Base-by-base conservation (phyloP, 2,113 vertebrate species). In the Circaetus cinerascens region DNA sequence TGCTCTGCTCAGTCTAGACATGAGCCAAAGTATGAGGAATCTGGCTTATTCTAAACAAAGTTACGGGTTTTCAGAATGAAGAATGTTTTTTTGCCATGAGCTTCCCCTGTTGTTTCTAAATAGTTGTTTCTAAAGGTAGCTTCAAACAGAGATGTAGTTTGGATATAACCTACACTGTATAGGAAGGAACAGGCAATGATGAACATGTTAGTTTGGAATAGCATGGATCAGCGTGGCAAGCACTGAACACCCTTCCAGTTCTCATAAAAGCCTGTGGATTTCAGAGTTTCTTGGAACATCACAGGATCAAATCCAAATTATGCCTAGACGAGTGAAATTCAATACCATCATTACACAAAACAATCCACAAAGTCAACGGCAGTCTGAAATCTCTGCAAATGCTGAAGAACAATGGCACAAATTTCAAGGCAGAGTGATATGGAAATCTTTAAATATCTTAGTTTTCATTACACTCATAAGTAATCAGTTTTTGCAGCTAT, bases 311-410 rank as follows among this genome's bases (percentile, higher is more conserved):
- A 91, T 66, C 80, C 86, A 94, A 91, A 64, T 69, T 64, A 40
- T 85, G 93, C 84, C 46, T 69, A 95, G 69, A 62, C 11, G 22
- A 73, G 93, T 82, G 95, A 95, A 96, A 96, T 92, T 64, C 93
- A 89, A 96, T 57, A 38, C 67, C 53, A 11, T 76, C 62, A 95
- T 95, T 96, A 95, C 77, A 90, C 41, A 72, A 79, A 87, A 73
- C 53, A 84, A 85, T 50, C 89, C 69, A 41, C 71, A 87, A 79
- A 93, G 86, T 62, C 88, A 95, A 92, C 62, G 90, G 56, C 84
- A 79, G 66, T 8, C 77, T 94, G 80, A 69, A 90, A 64, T 38
- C 62, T 89, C 76, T 76, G 84, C 84, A 93, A 69, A 73, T n/a
- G 40, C 66, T 2, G 3, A 40, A 67, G 45, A 55, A 27, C 34